Evolutionary conservation across 2,797 vertebrate genomes (phyloP).

Genomic region (Pogoniulus pusillus): DNA sequence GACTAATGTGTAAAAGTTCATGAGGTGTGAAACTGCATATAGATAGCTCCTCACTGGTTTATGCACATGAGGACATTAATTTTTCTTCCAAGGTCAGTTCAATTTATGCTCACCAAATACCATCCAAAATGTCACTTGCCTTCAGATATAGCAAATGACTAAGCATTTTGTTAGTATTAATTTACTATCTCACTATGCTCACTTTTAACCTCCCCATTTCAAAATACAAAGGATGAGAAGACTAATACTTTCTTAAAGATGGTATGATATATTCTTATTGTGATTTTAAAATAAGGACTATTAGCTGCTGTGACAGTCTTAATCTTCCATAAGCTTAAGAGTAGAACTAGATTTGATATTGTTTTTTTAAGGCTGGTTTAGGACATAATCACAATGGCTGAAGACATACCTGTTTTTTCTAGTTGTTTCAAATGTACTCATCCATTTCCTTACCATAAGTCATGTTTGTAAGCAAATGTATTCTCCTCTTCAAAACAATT

Average conservation of each 20-base stretch:
- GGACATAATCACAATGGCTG: neutral
- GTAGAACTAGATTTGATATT: neutral
- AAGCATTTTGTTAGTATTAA: slow-evolving; percentile 23
- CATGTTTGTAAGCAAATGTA: neutral
- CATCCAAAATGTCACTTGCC: slow-evolving; percentile 26
- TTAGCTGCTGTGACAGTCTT: neutral
- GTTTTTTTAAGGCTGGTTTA: neutral
- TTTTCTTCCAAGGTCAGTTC: slow-evolving; percentile 66
- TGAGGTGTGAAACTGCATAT: slow-evolving; percentile 69
- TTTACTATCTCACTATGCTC: neutral
- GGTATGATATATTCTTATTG: neutral
- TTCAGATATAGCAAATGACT: slow-evolving; percentile 11
- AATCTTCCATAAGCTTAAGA: neutral
- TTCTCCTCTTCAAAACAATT: neutral
- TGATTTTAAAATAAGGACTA: neutral
- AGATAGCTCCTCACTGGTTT: slow-evolving; percentile 51
- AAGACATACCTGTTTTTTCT: neutral
- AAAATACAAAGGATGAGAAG: neutral
- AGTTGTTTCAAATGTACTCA: neutral
- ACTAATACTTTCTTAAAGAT: neutral
- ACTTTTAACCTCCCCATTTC: neutral
- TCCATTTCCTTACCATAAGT: neutral
- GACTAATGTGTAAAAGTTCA: slow-evolving; percentile 67
- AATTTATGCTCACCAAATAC: slow-evolving; percentile 45
- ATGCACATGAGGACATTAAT: slow-evolving; percentile 52